Base-by-base conservation (phyloP, 2,113 vertebrate species). In the Otocyon megalotis region DNA sequence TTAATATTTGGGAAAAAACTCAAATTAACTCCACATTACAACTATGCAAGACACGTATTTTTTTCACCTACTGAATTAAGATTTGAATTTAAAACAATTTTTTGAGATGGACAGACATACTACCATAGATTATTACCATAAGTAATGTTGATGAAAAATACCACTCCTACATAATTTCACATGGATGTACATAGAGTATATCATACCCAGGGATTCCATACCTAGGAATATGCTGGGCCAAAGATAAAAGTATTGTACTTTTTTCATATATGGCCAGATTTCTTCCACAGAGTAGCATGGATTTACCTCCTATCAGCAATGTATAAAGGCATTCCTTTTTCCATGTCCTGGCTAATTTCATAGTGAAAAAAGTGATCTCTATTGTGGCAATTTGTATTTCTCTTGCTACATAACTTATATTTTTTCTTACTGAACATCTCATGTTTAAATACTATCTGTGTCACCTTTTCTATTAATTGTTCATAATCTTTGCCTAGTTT, bases 71-170 rank as follows among this genome's bases (percentile, higher is more conserved):
- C 0, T 77, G 37, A 94, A 65, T 69, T 79, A 54, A 84, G 91
- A 77, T 65, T 91, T 92, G 48, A 22, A 89, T 89, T 69, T 30
- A 56, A 88, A 77, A 84, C 26, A 48, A 35, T 10, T 30, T 80
- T 88, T 94, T 93, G n/a, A 93, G 77, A 93, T 69, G 20, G 48
- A 14, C 3, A 80, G 72, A 86, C 24, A 95, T 69, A 15, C 50
- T 28, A 53, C 67, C 67, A 86, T 0, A n/a, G 22, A 37, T 50
- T 37, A 67, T 50, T 35, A 89, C 20, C 50, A 22, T 65, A 91
- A 88, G 24, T 28, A 56, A 71, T 43, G 19, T 19, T 93, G 24
- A 65, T 63, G 35, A 58, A 95, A 92, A 88, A 4, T 17, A n/a
- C 4, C 12, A 11, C 32, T 60, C 35, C 50, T 60, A 65, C 3